A percentile compares a stretch with the other conserved stretches of the same genome.
phyloP scores from a whole-genome alignment of 2,888 invertebrate species.

The Andrena bucephala region DNA sequence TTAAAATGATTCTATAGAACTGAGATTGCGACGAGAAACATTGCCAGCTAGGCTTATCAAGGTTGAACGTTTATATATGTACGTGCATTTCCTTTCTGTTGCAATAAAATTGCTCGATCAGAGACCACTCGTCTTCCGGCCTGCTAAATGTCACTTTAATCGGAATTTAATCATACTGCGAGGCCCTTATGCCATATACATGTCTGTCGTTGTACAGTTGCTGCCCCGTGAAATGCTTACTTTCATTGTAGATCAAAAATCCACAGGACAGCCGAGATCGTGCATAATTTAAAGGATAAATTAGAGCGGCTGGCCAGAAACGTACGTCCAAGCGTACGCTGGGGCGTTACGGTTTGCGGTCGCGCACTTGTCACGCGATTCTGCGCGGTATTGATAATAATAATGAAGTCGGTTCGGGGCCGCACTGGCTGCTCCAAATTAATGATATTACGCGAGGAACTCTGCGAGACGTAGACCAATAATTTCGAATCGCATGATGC shows the following conservation, averaged over 20 bases:
- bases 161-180: slow-evolving; percentile 29
- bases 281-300: slow-evolving; percentile 69
- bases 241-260: slow-evolving; percentile 63
- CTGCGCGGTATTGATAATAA: slow-evolving; percentile 80
- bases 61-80: not conserved
- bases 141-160: slow-evolving; percentile 2
- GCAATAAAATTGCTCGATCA: slow-evolving; percentile 2
- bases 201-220: slow-evolving; percentile 23
- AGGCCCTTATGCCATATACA: not conserved
- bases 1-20: no score
- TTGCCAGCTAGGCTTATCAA: no score
- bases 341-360: slow-evolving; percentile 71
- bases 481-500: slow-evolving; percentile 73
- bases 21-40: not conserved
- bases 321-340: slow-evolving; percentile 50
- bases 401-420: slow-evolving; percentile 74
- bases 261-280: slow-evolving; percentile 41
- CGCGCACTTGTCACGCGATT: slow-evolving; percentile 83
- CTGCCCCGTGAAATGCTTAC: slow-evolving; percentile 38
- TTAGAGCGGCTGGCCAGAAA: slow-evolving; percentile 58
- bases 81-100: not conserved
- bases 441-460: slow-evolving; percentile 77
- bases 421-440: slow-evolving; percentile 76
- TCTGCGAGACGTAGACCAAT: slow-evolving; percentile 66
- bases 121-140: not conserved